Conservation (phyloP, 2,888 invertebrate genomes). For the Lysandra bellargus region DNA sequence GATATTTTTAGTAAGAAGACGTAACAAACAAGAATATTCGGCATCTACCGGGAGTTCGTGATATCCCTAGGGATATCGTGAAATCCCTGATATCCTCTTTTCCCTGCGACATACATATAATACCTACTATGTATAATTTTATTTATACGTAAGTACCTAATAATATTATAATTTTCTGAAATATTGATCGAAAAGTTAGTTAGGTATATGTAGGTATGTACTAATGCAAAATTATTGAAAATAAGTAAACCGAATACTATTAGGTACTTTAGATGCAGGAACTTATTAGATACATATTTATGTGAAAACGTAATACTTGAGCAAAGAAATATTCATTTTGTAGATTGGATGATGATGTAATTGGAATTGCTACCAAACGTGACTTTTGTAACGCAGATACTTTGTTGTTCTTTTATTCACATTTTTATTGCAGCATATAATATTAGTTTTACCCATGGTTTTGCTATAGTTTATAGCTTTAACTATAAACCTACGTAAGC, state of each 20-base stretch:
- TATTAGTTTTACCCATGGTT: neutral
- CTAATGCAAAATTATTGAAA: neutral
- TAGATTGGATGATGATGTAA: conserved; percentile 14
- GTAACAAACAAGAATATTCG: no score
- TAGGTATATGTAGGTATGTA: neutral
- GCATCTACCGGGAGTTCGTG: no score
- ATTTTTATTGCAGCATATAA: neutral
- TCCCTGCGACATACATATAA: no score
- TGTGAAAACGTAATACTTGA: neutral
- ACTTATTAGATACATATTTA: neutral
- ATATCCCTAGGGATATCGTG: no score
- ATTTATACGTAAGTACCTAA: no score
- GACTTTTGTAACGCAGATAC: conserved; percentile 22
- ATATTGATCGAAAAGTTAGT: no score
- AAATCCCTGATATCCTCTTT: no score
- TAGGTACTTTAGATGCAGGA: neutral
- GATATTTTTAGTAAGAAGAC: no score
- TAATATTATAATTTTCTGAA: no score
- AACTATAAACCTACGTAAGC: neutral
- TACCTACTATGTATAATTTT: no score
- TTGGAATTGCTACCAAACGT: neutral
- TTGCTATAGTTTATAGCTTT: neutral
- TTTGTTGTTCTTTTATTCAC: neutral
- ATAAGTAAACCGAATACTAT: neutral
- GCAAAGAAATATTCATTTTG: neutral